These are phyloP conservation scores for Sebastes wilsoni DNA, from an alignment of 2,797 vertebrate genomes.

Conservation along the genomic window DNA sequence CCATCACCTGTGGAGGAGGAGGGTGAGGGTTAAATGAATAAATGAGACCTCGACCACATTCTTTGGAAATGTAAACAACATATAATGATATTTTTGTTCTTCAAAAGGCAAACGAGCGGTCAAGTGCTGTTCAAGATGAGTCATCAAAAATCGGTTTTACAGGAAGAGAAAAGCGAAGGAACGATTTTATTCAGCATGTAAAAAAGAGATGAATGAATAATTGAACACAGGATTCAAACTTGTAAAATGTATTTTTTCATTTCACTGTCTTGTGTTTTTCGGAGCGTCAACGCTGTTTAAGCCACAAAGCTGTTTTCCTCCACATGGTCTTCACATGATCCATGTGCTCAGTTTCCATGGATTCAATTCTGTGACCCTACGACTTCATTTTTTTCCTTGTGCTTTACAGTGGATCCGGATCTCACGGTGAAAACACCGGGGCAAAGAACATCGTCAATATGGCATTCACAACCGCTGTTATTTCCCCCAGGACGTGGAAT, in stretches of 20 bases:
- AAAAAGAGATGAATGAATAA: not conserved
- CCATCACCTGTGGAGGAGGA: not conserved
- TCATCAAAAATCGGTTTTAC: not conserved
- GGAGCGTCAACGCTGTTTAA: not conserved
- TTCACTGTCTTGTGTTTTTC: not conserved
- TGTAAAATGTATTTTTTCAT: not conserved
- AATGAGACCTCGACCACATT: not conserved
- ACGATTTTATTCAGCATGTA: not conserved
- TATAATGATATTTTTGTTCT: not conserved
- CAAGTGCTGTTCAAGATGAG: not conserved
- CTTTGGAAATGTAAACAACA: not conserved
- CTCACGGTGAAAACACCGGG: slow-evolving; percentile 49
- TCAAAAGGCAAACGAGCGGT: not conserved
- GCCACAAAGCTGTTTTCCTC: not conserved
- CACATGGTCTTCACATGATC: slow-evolving; percentile 5
- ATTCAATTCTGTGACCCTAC: slow-evolving; percentile 39
- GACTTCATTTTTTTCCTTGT: slow-evolving; percentile 15
- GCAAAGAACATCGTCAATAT: slow-evolving; percentile 59
- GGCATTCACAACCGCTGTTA: slow-evolving; percentile 67
- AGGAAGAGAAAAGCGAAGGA: not conserved
- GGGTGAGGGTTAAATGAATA: not conserved
- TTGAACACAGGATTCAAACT: not conserved
- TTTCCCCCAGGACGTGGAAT: slow-evolving; percentile 68
- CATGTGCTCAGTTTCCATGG: slow-evolving; percentile 23
- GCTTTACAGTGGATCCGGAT: slow-evolving; percentile 34